A percentile compares a stretch with the other conserved stretches of the same genome.
Evolutionary conservation across 2,113 vertebrate genomes (phyloP).

Genomic region (Poicephalus meyeri): DNA sequence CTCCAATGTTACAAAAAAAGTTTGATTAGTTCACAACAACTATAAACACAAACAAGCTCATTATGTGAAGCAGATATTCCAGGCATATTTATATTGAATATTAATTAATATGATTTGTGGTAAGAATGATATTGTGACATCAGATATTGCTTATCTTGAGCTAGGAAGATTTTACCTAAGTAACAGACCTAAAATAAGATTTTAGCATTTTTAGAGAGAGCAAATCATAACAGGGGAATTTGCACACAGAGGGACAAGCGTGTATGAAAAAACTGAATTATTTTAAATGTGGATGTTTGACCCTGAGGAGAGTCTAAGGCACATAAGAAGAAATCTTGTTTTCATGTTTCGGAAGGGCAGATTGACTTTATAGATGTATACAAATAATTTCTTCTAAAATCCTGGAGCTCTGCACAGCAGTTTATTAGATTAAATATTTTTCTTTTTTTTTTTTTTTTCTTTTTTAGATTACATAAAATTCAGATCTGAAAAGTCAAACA

Average conservation of each 20-base stretch:
- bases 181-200: background rate
- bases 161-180: background rate
- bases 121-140: background rate
- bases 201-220: background rate
- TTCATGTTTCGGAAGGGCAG: background rate
- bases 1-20: background rate
- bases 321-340: background rate
- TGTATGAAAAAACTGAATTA: background rate
- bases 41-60: background rate
- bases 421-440: background rate
- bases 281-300: background rate
- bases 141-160: background rate
- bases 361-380: background rate
- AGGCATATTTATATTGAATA: background rate
- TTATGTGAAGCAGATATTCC: background rate
- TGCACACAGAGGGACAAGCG: background rate
- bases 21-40: background rate
- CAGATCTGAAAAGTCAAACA: background rate
- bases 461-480: background rate
- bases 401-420: no score
- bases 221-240: background rate
- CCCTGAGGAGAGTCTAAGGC: background rate
- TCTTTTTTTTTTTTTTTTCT: background rate
- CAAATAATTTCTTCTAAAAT: background rate
- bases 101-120: background rate